A percentile compares a stretch with the other conserved stretches of the same genome.
Conservation (phyloP, 1,140 invertebrate genomes). For the Lithobius niger region DNA sequence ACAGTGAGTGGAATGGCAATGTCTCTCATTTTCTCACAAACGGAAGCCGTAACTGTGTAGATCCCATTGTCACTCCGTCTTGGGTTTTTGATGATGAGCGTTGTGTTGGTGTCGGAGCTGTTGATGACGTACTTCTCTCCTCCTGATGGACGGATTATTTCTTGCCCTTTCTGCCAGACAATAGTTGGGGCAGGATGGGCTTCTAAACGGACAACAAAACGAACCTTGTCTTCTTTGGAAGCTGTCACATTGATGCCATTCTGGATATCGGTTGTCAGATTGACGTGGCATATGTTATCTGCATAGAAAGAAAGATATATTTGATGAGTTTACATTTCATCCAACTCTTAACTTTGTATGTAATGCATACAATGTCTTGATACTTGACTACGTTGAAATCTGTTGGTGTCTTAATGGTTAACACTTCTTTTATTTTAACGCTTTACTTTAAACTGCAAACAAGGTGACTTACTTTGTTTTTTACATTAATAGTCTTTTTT, state of each 20-base stretch:
- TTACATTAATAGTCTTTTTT: no score
- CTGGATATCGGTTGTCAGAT: constrained; percentile 17
- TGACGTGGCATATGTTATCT: constrained; percentile 14
- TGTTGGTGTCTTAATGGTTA: no score
- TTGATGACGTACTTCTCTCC: constrained; percentile 1
- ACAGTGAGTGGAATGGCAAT: background rate
- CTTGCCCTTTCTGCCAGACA: background rate
- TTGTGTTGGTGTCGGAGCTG: background rate
- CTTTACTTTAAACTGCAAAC: no score
- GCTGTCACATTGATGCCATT: constrained; percentile 5
- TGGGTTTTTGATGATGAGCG: constrained; percentile 2
- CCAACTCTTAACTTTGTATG: no score
- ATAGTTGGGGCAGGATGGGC: constrained; percentile 13
- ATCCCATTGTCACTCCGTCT: background rate
- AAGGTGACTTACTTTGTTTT: no score
- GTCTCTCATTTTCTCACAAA: constrained; percentile 1
- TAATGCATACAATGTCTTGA: no score
- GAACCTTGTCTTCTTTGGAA: constrained; percentile 10
- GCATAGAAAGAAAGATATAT: constrained; percentile 4
- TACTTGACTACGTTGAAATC: no score
- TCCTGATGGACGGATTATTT: background rate
- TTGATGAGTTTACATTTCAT: no score
- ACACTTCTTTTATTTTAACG: no score
- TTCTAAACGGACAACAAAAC: constrained; percentile 14
- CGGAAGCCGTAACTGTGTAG: constrained; percentile 1